Conservation (phyloP, 2,888 invertebrate genomes). For the Scaptomyza parva region DNA sequence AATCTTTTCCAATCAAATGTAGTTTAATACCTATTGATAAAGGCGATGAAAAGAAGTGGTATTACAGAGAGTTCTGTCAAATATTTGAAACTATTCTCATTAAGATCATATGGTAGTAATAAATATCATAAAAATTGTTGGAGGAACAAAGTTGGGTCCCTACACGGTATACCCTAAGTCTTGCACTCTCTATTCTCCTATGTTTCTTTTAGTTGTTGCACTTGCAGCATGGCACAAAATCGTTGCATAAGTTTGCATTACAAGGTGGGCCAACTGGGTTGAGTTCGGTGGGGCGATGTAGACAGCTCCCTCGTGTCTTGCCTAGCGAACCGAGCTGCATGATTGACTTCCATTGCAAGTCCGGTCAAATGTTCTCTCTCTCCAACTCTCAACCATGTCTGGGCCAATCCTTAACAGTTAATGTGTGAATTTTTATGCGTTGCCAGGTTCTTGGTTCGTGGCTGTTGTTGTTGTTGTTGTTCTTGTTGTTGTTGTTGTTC, state of each 20-base stretch:
- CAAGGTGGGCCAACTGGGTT: conserved; percentile 45
- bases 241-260: conserved; percentile 77
- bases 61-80: background rate
- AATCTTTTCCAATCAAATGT: conserved; percentile 34
- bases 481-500: conserved; percentile 70
- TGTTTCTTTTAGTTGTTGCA: conserved; percentile 71
- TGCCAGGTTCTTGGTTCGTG: conserved; percentile 68
- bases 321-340: conserved; percentile 62
- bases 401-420: conserved; percentile 75
- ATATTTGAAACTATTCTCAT: background rate
- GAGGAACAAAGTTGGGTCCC: too few relatives aligned
- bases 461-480: conserved; percentile 62
- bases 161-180: conserved; percentile 6
- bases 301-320: conserved; percentile 1
- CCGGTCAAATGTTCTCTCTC: conserved; percentile 39
- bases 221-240: conserved; percentile 69
- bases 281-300: conserved; percentile 12
- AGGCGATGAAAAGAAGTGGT: background rate
- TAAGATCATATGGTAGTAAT: too few relatives aligned
- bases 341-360: conserved; percentile 70
- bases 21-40: conserved; percentile 22
- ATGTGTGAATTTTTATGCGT: conserved; percentile 80
- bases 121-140: too few relatives aligned
- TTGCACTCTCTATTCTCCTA: background rate
- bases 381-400: conserved; percentile 2